Base-by-base conservation (phyloP, 2,797 vertebrate species). In the Paramormyrops hopkinsi region DNA sequence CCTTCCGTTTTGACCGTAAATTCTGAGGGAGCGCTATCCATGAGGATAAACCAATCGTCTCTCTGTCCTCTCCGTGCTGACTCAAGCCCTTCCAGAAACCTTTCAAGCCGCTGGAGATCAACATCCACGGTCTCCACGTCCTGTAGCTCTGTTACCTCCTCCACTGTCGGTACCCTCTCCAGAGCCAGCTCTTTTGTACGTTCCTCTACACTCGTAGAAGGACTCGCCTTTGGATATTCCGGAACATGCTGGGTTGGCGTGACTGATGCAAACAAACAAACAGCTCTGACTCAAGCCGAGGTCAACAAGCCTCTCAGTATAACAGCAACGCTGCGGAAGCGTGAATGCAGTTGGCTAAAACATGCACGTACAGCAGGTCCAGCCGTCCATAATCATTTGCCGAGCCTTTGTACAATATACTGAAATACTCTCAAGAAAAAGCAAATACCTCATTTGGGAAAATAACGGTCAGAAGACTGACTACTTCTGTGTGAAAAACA, bases 1-100 rank as follows among this genome's bases (percentile, higher is more conserved):
- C 85, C 89, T 89, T 86, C 19, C 2, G 8, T n/a, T 22, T 59
- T 11, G 9, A 59, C 8, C 5, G 6, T 2, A 29, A 93, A 91
- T 92, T 92, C 88, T 92, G 91, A 93, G 89, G 62, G 88, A 41
- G 59, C 92, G 92, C 53, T 50, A 85, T 85, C 83, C 46, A 85
- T n/a, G n/a, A 85, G 50, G 22, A 85, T 17, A 53, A 95, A 97
- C 96, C 96, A 97, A 88, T 96, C 95, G 88, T 94, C 94, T 87
- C 86, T 86, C 90, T 90, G 89, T 84, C 92, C 91, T 53, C 91
- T 93, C 12, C 90, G 90, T 37, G 89, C 6, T 44, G 82, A 37
- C 0, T 89, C 92, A 53, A 2, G 90, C 90, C 93, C 93, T 92
- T 94, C 92, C 84, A 93, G 92, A 89, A 92, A 90, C 91, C 25